These are phyloP conservation scores for Meiosimyza decipiens DNA, from an alignment of 2,888 invertebrate genomes.

Conservation along the genomic window DNA sequence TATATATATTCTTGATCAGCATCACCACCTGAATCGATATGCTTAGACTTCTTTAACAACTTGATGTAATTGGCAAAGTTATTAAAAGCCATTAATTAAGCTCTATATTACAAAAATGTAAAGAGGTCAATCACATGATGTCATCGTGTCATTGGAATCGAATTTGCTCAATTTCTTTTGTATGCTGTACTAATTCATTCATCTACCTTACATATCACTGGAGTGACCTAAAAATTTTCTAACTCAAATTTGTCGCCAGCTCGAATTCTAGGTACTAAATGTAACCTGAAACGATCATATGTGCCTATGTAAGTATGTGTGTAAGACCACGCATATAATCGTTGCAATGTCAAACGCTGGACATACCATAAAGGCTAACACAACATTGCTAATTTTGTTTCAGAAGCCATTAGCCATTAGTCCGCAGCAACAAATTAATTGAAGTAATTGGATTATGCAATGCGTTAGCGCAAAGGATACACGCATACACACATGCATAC, in stretches of 20 bases:
- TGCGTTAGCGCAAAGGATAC: slow-evolving; percentile 6
- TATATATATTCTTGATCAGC: no score
- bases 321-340: not conserved
- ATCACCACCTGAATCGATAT: no score
- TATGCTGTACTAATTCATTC: not conserved
- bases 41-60: no score
- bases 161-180: slow-evolving; percentile 23
- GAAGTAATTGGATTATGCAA: slow-evolving; percentile 33
- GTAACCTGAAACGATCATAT: slow-evolving; percentile 8
- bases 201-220: not conserved
- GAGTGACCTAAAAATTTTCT: slow-evolving; percentile 21
- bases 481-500: slow-evolving; percentile 29
- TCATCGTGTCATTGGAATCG: not conserved
- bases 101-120: not conserved
- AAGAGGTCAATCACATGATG: not conserved
- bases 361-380: not conserved
- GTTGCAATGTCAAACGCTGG: not conserved
- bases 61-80: no score
- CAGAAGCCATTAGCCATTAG: slow-evolving; percentile 30
- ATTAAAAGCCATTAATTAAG: no score
- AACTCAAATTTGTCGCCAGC: slow-evolving; percentile 14
- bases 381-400: slow-evolving; percentile 25
- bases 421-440: slow-evolving; percentile 32
- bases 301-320: not conserved
- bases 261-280: not conserved